A percentile compares a stretch with the other conserved stretches of the same genome.
phyloP scores from a whole-genome alignment of 2,113 vertebrate genomes.

The Lipophrys pholis region DNA sequence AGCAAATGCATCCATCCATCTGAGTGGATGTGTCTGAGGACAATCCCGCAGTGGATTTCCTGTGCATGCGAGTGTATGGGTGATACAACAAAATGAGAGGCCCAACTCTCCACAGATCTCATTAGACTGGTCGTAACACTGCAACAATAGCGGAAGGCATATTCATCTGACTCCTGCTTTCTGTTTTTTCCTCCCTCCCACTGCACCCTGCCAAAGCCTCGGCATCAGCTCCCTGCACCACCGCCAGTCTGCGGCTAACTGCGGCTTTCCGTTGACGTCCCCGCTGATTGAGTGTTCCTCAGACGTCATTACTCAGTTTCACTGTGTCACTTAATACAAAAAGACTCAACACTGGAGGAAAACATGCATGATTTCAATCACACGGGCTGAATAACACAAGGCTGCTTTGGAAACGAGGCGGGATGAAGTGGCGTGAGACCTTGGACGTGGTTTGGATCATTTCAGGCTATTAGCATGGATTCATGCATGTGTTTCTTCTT shows the following conservation, averaged over 20 bases:
- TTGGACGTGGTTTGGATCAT: not conserved
- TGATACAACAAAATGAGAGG: constrained; percentile 67
- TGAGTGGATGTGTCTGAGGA: constrained; percentile 70
- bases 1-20: constrained; percentile 74
- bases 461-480: constrained; percentile 2
- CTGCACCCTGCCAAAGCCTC: constrained; percentile 36
- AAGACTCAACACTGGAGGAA: not conserved
- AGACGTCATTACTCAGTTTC: constrained; percentile 36
- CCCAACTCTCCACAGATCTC: constrained; percentile 79
- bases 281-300: constrained; percentile 41
- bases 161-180: constrained; percentile 64
- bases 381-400: not conserved
- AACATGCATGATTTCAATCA: constrained; percentile 8
- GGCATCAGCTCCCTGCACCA: constrained; percentile 58
- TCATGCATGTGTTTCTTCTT: not conserved
- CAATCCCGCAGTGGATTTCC: constrained; percentile 60
- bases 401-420: not conserved
- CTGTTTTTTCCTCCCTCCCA: constrained; percentile 5
- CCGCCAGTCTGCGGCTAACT: constrained; percentile 29
- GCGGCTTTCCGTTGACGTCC: constrained; percentile 42
- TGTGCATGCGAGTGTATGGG: constrained; percentile 61
- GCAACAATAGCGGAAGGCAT: constrained; percentile 71
- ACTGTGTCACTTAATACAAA: constrained; percentile 11
- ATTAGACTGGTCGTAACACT: constrained; percentile 76
- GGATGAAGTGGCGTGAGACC: not conserved